Evolutionary conservation across 2,888 invertebrate species (phyloP).

Genomic region (Resseliella maxima): DNA sequence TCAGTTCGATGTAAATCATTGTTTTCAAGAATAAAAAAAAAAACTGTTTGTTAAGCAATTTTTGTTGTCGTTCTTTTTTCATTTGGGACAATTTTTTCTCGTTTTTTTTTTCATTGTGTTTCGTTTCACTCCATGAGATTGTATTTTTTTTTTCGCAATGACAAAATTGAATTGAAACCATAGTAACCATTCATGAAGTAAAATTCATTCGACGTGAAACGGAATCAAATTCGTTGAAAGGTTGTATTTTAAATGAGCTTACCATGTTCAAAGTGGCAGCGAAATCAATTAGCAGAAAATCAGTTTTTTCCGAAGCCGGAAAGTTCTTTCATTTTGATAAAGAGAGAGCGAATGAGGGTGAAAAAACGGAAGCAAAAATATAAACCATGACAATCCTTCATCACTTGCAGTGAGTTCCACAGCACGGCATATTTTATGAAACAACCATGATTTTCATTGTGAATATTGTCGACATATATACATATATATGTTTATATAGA

Average conservation of each 20-base stretch:
- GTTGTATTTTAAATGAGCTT: background rate
- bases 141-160: background rate
- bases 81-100: background rate
- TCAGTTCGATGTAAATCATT: constrained; percentile 17
- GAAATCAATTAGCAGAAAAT: constrained; percentile 47
- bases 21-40: background rate
- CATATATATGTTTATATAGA: background rate
- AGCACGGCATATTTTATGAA: background rate
- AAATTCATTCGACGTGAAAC: background rate
- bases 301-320: background rate
- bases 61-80: background rate
- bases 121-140: background rate
- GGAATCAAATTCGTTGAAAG: background rate
- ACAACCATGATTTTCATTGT: background rate
- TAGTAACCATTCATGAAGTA: background rate
- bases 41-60: background rate
- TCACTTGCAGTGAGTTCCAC: constrained; percentile 8
- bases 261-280: background rate
- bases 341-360: background rate
- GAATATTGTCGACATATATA: background rate
- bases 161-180: background rate
- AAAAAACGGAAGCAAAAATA: background rate
- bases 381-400: background rate
- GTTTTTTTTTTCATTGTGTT: background rate
- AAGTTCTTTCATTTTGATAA: background rate